These are phyloP conservation scores for Pristionchus maxplancki DNA, from an alignment of 2,888 invertebrate species.

Conservation along the genomic window DNA sequence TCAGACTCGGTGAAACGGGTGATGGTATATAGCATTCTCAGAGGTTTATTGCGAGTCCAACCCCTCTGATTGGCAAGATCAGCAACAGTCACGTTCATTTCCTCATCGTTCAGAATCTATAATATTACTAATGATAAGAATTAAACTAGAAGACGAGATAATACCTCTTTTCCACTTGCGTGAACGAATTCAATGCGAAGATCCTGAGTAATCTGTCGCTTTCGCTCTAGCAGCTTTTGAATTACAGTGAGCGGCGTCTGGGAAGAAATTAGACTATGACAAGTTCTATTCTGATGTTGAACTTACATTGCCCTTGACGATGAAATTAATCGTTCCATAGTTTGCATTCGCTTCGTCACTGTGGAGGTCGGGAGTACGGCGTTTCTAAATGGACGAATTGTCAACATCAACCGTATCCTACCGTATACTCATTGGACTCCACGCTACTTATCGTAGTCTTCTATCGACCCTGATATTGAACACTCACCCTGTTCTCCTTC, in stretches of 20 bases:
- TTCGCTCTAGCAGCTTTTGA: neutral
- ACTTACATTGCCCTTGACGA: conserved; percentile 29
- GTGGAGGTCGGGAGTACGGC: neutral
- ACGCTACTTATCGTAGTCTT: neutral
- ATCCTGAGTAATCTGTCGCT: neutral
- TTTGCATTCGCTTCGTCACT: neutral
- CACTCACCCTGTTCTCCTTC: conserved; percentile 17
- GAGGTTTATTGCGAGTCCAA: neutral
- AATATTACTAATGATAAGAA: too few species aligned
- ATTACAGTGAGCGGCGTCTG: conserved; percentile 42
- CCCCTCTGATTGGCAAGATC: neutral
- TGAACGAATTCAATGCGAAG: conserved; percentile 8
- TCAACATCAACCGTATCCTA: neutral
- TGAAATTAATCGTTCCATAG: neutral
- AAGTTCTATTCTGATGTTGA: neutral
- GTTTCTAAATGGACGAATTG: neutral
- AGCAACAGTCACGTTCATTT: conserved; percentile 14
- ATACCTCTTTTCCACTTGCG: conserved; percentile 10
- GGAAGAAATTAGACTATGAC: neutral
- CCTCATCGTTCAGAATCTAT: conserved; percentile 26
- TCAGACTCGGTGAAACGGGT: neutral
- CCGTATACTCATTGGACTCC: neutral
- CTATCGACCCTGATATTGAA: neutral
- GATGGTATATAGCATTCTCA: conserved; percentile 30
- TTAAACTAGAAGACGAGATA: too few species aligned